Evolutionary conservation across 2,888 invertebrate genomes (phyloP), one percentile per base, ranked within the genome.

Genomic region (Electrophaes corylata): DNA sequence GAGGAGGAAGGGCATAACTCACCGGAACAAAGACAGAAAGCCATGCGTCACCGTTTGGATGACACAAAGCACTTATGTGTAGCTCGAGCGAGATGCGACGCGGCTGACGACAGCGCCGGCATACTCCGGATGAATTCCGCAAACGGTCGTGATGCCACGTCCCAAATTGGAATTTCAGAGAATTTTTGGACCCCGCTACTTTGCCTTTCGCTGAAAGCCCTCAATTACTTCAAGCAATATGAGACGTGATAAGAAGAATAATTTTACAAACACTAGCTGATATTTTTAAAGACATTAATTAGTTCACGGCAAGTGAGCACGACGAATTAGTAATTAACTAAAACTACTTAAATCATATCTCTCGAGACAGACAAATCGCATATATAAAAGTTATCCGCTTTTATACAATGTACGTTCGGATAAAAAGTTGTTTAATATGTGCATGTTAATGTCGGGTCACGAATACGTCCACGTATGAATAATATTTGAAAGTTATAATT

Each of bases 1-100:
- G 70, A 70, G 69, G 78, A 72, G 78, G 70, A 71, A 68, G 71
- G 70, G 66, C 73, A 81, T 83, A 83, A 83, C 76, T 87, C 83
- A 83, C 76, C 65, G 63, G 78, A 78, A 81, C 83, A 81, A 81
- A 82, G 85, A 85, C 78, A 66, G 72, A 77, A 72, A 73, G 74
- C 77, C 63, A 72, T 76, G 73, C 76, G 78, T 75, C 78, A 73
- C 69, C 66, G 68, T 60, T 67, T 50, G 59, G 65, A 56, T 66
- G 71, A 72, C 73, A 72, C 64, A 61, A 45, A 70, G 59, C 70
- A 66, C 68, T 67, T 71, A 62, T 68, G 73, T 71, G 70, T 68
- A 69, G 67, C 58, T 59, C 58, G 43, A 56, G 41, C 58, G 43
- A 53, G 41, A 59, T 51, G 47, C 39, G 52, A 48, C 29, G 48